Percentiles rank a stretch among this genome's conserved stretches.
Conservation (phyloP, 2,888 invertebrate genomes). For the Troides oblongomaculatus region DNA sequence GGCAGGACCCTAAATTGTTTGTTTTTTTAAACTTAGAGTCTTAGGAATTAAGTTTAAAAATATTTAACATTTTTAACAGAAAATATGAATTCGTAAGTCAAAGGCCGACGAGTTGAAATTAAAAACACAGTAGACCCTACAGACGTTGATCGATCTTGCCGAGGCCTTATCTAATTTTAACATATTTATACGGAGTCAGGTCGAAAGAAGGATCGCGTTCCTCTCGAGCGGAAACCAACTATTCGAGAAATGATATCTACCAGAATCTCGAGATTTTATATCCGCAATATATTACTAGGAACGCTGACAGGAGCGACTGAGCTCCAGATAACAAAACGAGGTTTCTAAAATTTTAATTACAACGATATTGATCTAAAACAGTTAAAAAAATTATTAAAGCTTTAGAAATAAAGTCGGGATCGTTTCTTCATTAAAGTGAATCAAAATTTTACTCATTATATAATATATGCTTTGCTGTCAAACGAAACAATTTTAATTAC, state of each 20-base stretch:
- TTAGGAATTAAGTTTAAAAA: too few relatives aligned
- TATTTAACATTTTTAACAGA: neutral
- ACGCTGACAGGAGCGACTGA: slow-evolving; percentile 60
- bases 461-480: too few relatives aligned
- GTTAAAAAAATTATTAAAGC: neutral
- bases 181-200: slow-evolving; percentile 63
- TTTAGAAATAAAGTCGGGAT: too few relatives aligned
- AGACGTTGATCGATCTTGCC: slow-evolving; percentile 68
- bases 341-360: slow-evolving; percentile 76
- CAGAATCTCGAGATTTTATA: slow-evolving; percentile 73
- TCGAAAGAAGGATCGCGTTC: slow-evolving; percentile 48
- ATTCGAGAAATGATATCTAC: slow-evolving; percentile 70
- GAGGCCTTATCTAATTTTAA: slow-evolving; percentile 65
- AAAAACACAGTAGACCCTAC: slow-evolving; percentile 33
- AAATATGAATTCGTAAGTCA: neutral
- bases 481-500: too few relatives aligned
- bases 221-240: slow-evolving; percentile 65
- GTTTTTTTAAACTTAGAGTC: too few relatives aligned
- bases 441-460: too few relatives aligned
- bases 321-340: slow-evolving; percentile 61
- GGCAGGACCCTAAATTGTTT: too few relatives aligned
- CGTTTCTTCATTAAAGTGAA: too few relatives aligned
- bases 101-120: neutral
- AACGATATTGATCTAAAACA: slow-evolving; percentile 64
- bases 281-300: slow-evolving; percentile 74